phyloP scores from a whole-genome alignment of 2,797 vertebrate genomes.

The Siniperca scherzeri region DNA sequence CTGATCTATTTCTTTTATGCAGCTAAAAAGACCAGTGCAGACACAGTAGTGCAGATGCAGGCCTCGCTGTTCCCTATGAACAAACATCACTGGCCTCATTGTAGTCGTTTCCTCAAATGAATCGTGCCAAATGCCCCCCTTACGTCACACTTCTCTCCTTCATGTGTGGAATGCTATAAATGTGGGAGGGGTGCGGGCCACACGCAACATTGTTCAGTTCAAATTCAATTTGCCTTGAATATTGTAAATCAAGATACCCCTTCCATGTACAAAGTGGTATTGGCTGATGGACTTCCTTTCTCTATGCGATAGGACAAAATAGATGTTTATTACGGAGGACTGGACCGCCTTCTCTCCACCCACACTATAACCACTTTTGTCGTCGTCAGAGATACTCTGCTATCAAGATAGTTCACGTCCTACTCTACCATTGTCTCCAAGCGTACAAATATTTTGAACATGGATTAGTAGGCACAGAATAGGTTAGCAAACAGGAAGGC shows the following conservation, averaged over 20 bases:
- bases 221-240: constrained; percentile 9
- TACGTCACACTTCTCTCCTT: constrained; percentile 57
- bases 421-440: background rate
- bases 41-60: background rate
- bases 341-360: constrained; percentile 64
- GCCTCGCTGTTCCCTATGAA: background rate
- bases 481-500: background rate
- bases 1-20: background rate
- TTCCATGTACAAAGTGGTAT: background rate
- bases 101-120: background rate
- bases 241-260: constrained; percentile 4
- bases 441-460: background rate
- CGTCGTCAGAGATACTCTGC: constrained; percentile 45
- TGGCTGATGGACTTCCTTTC: constrained; percentile 35
- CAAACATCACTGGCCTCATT: background rate
- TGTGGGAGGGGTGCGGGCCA: background rate
- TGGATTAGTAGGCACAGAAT: no score
- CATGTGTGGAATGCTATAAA: constrained; percentile 46
- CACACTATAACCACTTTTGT: constrained; percentile 57
- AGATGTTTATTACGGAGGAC: constrained; percentile 32
- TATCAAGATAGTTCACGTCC: constrained; percentile 52
- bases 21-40: background rate
- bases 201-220: background rate
- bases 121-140: constrained; percentile 25
- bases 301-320: constrained; percentile 22